Conservation (phyloP, 2,888 invertebrate species). For the Drosophila vallismaia region DNA sequence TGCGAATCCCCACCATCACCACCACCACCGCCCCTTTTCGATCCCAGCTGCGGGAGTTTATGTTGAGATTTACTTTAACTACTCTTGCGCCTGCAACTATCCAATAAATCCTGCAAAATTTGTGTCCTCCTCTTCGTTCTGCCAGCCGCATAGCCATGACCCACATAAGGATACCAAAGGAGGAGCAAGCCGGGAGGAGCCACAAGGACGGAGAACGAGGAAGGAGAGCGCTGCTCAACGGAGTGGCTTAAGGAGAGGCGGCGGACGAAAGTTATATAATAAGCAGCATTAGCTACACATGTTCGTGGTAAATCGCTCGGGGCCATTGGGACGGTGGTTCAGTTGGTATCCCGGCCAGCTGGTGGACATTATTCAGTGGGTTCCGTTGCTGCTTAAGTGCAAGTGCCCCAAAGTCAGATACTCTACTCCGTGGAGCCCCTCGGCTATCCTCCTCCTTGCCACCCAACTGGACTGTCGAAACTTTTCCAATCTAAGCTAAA, state of each 20-base stretch:
- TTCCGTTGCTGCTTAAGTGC: constrained; percentile 61
- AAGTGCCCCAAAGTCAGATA: constrained; percentile 58
- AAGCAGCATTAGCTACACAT: constrained; percentile 68
- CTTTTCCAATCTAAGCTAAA: constrained; percentile 81
- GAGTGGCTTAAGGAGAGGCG: constrained; percentile 3
- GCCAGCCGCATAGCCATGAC: constrained; percentile 53
- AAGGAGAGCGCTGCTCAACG: background rate
- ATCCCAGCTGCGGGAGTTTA: constrained; percentile 35
- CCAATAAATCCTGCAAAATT: constrained; percentile 70
- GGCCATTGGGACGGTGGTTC: constrained; percentile 3
- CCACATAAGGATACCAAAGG: constrained; percentile 44
- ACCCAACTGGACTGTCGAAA: constrained; percentile 71
- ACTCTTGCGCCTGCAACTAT: constrained; percentile 71
- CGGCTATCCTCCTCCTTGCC: background rate
- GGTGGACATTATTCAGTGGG: constrained; percentile 34
- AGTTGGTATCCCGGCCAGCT: constrained; percentile 4
- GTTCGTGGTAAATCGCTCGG: constrained; percentile 41
- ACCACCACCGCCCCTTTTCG: background rate
- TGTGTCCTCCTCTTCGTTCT: constrained; percentile 40
- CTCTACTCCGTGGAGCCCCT: background rate
- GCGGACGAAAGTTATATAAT: constrained; percentile 57
- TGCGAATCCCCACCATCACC: constrained; percentile 30
- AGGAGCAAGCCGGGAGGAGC: background rate
- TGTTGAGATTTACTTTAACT: constrained; percentile 72
- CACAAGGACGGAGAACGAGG: background rate